Evolutionary conservation across 2,797 vertebrate genomes (phyloP), one percentile per base, ranked within the genome.

Genomic region (Rhynchonycteris naso): DNA sequence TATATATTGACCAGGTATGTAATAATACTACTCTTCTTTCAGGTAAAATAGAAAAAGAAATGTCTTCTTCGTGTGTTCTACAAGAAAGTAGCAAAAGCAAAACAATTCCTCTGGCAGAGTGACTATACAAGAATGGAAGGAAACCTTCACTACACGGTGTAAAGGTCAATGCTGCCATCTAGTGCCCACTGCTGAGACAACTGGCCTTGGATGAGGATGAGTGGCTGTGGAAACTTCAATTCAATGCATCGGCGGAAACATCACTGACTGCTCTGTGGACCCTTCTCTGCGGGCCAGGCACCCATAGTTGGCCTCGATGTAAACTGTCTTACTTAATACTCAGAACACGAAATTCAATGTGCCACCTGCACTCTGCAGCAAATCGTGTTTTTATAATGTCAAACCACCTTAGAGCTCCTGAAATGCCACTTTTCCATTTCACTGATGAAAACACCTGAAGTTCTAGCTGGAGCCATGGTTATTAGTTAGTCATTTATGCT

Each of bases 121-220:
- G 26, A 69, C 35, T 54, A 33, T 22, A n/a, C 2, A 18, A 24
- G 58, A 68, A 43, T 19, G 38, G 5, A 5, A 68, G 38, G 5
- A 5, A 68, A 85, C 7, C 24, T 43, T 21, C 61, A 9, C 91
- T 92, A 33, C 52, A 9, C 52, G 14, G 15, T 83, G 38, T 76
- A 85, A 98, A 98, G 86, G 83, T 69, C 94, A 98, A 98, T 95
- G 98, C 98, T 98, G 78, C 98, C 98, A 98, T 97, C 98, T 98
- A 95, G 98, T 98, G 98, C 98, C 50, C 54, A 1, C 6, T 26
- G 1, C 30, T 88, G 89, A 96, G 97, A 98, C 97, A 4, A 47
- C 97, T 96, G 1, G 4, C 54, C 9, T 9, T 76, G 65, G 47
- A 7, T 28, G 19, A 81, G 2, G 5, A 38, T 28, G 35, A 35